phyloP scores from a whole-genome alignment of 2,888 invertebrate species.

The Malthinus flaveolus region DNA sequence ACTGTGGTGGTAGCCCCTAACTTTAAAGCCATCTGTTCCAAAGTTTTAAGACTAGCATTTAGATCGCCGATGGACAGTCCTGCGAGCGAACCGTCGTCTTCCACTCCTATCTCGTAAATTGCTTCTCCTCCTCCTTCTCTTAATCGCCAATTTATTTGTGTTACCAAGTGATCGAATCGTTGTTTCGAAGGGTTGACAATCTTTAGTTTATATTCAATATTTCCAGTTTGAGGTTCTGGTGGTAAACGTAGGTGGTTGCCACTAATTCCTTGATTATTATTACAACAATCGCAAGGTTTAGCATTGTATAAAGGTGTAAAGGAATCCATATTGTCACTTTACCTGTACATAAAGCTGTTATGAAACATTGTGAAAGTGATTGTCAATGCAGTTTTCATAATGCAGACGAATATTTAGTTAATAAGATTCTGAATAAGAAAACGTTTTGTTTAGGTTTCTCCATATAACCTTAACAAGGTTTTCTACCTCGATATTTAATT shows the following conservation, averaged over 20 bases:
- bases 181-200: slow-evolving; percentile 89
- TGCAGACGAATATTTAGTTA: background rate
- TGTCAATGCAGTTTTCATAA: background rate
- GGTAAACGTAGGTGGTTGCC: slow-evolving; percentile 65
- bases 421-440: too few species aligned
- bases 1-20: slow-evolving; percentile 82
- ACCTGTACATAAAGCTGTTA: background rate
- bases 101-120: slow-evolving; percentile 95
- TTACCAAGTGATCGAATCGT: slow-evolving; percentile 93
- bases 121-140: slow-evolving; percentile 96
- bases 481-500: too few species aligned
- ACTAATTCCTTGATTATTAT: slow-evolving; percentile 54
- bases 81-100: slow-evolving; percentile 84
- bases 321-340: slow-evolving; percentile 2
- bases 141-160: slow-evolving; percentile 98
- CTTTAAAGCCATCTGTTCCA: slow-evolving; percentile 86
- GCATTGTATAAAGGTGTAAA: slow-evolving; percentile 65
- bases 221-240: slow-evolving; percentile 92
- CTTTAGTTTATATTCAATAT: slow-evolving; percentile 95
- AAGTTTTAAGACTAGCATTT: slow-evolving; percentile 81
- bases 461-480: too few species aligned
- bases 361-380: slow-evolving; percentile 3
- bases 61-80: slow-evolving; percentile 85
- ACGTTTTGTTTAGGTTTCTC: too few species aligned
- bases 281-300: slow-evolving; percentile 55